A percentile compares a stretch with the other conserved stretches of the same genome.
These are phyloP conservation scores for Sycophaga agraensis DNA, from an alignment of 1,140 invertebrate species.

Conservation along the genomic window DNA sequence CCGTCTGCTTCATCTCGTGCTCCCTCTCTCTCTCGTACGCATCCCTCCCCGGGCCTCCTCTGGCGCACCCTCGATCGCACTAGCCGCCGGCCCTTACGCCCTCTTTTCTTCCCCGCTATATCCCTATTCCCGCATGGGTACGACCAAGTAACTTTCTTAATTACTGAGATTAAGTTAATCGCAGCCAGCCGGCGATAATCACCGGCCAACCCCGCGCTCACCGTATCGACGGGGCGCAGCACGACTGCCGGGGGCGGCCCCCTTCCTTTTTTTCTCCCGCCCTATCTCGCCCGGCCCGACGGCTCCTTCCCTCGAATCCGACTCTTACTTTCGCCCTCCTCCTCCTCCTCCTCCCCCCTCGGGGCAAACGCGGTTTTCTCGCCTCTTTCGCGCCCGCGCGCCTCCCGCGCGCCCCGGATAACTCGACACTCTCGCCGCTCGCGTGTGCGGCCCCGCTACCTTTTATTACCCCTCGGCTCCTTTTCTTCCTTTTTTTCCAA, in stretches of 20 bases:
- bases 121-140: slow-evolving; percentile 49
- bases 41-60: slow-evolving; percentile 30
- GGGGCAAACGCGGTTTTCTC: slow-evolving; percentile 9
- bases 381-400: not conserved
- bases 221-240: slow-evolving; percentile 24
- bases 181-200: slow-evolving; percentile 51
- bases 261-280: not conserved
- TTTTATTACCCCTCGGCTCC: no score
- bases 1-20: not conserved
- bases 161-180: slow-evolving; percentile 57
- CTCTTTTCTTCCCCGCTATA: slow-evolving; percentile 3
- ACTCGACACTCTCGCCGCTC: not conserved
- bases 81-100: slow-evolving; percentile 1
- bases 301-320: not conserved
- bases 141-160: slow-evolving; percentile 55
- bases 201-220: slow-evolving; percentile 34
- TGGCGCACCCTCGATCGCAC: slow-evolving; percentile 9
- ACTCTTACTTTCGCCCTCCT: not conserved
- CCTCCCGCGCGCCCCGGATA: not conserved
- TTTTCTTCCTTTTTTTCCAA: no score
- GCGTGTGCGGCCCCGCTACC: no score
- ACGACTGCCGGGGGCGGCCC: not conserved
- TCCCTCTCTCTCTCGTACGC: not conserved
- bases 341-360: not conserved
- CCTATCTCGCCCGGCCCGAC: not conserved